Conservation (phyloP, 2,113 vertebrate species). For the Ammospiza nelsoni region DNA sequence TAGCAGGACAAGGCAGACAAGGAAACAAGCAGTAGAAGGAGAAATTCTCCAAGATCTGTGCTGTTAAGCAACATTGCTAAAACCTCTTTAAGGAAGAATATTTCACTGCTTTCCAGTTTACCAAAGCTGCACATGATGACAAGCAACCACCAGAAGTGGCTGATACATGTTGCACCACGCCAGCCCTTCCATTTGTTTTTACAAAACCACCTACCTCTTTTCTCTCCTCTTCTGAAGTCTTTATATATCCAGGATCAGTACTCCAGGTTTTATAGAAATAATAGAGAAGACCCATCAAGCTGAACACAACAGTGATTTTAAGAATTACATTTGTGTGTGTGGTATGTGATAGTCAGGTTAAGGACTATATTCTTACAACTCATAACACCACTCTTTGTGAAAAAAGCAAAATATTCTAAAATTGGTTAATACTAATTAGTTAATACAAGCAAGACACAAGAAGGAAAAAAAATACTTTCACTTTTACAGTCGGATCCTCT, state of each 20-base stretch:
- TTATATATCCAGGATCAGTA: constrained; percentile 89
- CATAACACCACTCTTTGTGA: neutral
- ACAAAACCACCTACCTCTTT: constrained; percentile 81
- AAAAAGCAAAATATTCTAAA: neutral
- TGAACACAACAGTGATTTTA: constrained; percentile 80
- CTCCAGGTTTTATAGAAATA: constrained; percentile 88
- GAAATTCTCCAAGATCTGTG: neutral
- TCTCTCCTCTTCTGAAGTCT: constrained; percentile 87
- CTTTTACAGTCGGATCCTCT: neutral
- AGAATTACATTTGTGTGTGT: constrained; percentile 35
- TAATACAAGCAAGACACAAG: neutral
- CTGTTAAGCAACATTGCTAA: neutral
- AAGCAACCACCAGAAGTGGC: neutral
- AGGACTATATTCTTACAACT: constrained; percentile 53
- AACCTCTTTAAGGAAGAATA: neutral
- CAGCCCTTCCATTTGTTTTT: neutral
- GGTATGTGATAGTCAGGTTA: constrained; percentile 81
- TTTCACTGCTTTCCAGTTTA: neutral
- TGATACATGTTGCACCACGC: fast-evolving
- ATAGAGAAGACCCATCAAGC: constrained; percentile 81
- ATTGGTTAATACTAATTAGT: neutral
- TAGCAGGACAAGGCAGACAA: neutral
- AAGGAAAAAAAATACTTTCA: neutral
- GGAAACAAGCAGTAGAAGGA: neutral
- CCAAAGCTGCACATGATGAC: neutral